phyloP scores from a whole-genome alignment of 1,140 invertebrate species.

The Homalodisca vitripennis region DNA sequence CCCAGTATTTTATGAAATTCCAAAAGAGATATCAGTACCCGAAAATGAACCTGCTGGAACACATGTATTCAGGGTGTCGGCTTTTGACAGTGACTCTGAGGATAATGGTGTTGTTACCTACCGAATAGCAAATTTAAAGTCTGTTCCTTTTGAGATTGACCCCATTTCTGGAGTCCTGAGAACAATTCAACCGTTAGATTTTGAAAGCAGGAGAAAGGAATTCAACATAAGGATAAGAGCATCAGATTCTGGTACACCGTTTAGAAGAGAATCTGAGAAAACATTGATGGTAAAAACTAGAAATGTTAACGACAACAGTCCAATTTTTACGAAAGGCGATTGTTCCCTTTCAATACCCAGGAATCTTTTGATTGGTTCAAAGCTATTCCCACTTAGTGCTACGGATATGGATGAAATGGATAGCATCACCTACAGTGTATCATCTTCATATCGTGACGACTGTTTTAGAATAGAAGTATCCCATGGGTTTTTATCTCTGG shows the following conservation, averaged over 20 bases:
- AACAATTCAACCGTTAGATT: conserved; percentile 82
- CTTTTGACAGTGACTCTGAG: conserved; percentile 83
- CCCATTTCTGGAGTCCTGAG: conserved; percentile 89
- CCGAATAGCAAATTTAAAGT: conserved; percentile 83
- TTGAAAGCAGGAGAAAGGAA: conserved; percentile 81
- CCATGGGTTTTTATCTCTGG: conserved; percentile 63
- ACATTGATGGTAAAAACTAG: conserved; percentile 72
- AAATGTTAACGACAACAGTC: conserved; percentile 92
- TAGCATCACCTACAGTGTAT: conserved; percentile 80
- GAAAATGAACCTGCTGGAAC: conserved; percentile 87
- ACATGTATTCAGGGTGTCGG: conserved; percentile 75
- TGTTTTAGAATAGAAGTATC: conserved; percentile 84
- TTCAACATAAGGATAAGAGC: conserved; percentile 80
- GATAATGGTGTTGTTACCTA: conserved; percentile 95
- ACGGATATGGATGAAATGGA: conserved; percentile 90
- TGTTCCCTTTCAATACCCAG: conserved; percentile 81
- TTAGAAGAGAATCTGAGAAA: conserved; percentile 84
- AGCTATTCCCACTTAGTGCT: conserved; percentile 87
- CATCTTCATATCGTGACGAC: conserved; percentile 83
- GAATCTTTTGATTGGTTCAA: conserved; percentile 70
- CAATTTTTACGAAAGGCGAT: conserved; percentile 78
- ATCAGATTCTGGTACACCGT: conserved; percentile 92
- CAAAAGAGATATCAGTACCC: conserved; percentile 64
- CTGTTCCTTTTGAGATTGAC: conserved; percentile 93
- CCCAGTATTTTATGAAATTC: conserved; percentile 73